These are phyloP conservation scores for Trematomus loennbergii DNA, from an alignment of 2,113 vertebrate genomes.

Conservation along the genomic window DNA sequence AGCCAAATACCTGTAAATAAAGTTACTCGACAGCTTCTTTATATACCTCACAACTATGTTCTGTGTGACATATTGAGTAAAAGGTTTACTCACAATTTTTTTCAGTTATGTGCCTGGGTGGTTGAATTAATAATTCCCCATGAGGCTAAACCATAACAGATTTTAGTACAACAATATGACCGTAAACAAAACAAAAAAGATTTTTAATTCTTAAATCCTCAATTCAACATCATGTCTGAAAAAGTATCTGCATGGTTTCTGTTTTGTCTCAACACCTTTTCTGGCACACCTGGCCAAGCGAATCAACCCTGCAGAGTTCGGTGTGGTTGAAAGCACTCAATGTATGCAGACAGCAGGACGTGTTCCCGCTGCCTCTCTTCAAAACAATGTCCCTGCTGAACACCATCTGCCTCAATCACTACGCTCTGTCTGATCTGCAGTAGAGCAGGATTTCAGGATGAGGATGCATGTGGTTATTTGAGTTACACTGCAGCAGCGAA, in stretches of 20 bases:
- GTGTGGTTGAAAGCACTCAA: constrained; percentile 1
- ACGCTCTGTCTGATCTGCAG: constrained; percentile 32
- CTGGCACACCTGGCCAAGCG: constrained; percentile 36
- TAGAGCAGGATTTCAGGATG: constrained; percentile 6
- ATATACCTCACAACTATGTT: background rate
- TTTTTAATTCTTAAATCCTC: background rate
- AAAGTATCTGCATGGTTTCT: constrained; percentile 1
- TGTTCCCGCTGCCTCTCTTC: constrained; percentile 48
- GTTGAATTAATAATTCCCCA: background rate
- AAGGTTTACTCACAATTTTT: background rate
- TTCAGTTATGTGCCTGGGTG: background rate
- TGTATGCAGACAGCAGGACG: constrained; percentile 53
- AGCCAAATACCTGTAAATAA: background rate
- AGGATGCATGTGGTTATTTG: background rate
- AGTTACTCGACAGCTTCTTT: background rate
- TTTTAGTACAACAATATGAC: constrained; percentile 1
- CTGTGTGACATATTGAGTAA: background rate
- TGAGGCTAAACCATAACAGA: background rate
- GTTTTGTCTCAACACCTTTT: background rate
- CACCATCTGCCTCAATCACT: constrained; percentile 58
- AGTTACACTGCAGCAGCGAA: constrained; percentile 15
- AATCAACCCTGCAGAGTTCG: constrained; percentile 30
- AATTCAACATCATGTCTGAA: constrained; percentile 2
- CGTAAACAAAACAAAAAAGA: background rate
- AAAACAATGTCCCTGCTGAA: constrained; percentile 59